Percentiles rank a stretch among this genome's conserved stretches.
phyloP scores from a whole-genome alignment of 2,797 vertebrate genomes.

The Malacoctenus gilli region DNA sequence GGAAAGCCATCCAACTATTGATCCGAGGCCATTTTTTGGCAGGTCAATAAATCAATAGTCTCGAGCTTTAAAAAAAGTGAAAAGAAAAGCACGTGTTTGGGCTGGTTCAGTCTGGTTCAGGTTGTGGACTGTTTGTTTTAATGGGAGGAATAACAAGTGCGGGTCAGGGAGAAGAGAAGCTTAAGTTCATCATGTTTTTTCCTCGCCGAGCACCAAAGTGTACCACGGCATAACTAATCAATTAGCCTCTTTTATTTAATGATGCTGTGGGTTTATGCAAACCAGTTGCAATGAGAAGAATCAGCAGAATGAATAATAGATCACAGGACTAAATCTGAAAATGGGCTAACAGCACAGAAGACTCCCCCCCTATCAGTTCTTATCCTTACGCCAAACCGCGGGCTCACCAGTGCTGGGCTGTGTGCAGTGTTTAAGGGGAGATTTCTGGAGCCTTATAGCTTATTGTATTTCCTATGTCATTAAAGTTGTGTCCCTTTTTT shows the following conservation, averaged over 20 bases:
- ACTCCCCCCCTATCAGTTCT: constrained; percentile 43
- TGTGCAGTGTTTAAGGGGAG: constrained; percentile 55
- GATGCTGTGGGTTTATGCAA: constrained; percentile 68
- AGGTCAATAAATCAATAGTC: constrained; percentile 48
- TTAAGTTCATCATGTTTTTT: constrained; percentile 18
- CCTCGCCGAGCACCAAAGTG: constrained; percentile 27
- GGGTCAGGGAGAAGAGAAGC: constrained; percentile 16
- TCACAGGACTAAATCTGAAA: constrained; percentile 70
- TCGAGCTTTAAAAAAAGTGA: constrained; percentile 13
- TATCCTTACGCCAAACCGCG: constrained; percentile 44
- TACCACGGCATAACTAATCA: constrained; percentile 54
- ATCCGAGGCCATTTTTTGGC: constrained; percentile 41
- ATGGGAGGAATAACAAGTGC: constrained; percentile 12
- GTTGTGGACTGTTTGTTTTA: constrained; percentile 20
- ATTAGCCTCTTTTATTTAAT: constrained; percentile 66
- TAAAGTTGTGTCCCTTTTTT: constrained; percentile 44
- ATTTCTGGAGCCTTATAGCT: constrained; percentile 60
- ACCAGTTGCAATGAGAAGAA: constrained; percentile 64
- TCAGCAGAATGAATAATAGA: constrained; percentile 79
- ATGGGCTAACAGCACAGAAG: constrained; percentile 54
- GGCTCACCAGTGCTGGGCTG: constrained; percentile 45
- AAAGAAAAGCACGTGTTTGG: no score
- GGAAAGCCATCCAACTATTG: constrained; percentile 46
- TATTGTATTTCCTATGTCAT: constrained; percentile 66
- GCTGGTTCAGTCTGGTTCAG: constrained; percentile 2